Evolutionary conservation across 2,113 vertebrate species (phyloP).

Genomic region (Prionailurus bengalensis): DNA sequence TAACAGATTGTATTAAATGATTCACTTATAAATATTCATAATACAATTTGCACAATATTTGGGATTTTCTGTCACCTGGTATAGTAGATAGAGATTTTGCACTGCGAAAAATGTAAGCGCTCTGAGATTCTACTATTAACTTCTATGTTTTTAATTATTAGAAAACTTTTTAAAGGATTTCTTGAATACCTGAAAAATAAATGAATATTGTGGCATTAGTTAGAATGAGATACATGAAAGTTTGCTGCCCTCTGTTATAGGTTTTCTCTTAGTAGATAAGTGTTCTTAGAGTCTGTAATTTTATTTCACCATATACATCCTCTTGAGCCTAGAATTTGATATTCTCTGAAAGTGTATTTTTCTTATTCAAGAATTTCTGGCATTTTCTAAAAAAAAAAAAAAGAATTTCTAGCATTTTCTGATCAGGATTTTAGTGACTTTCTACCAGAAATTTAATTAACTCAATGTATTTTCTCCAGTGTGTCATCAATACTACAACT

Average conservation of each 20-base stretch:
- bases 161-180: neutral
- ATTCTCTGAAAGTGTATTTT: neutral
- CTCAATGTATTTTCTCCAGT: neutral
- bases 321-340: neutral
- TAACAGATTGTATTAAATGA: neutral
- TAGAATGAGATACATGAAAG: neutral
- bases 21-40: neutral
- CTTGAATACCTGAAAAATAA: neutral
- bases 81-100: neutral
- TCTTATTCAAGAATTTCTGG: neutral
- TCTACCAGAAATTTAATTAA: conserved; percentile 50
- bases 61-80: neutral
- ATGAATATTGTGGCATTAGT: neutral
- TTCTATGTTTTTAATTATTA: neutral
- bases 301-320: neutral
- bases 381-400: neutral
- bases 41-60: neutral
- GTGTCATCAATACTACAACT: conserved; percentile 3
- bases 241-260: neutral
- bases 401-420: neutral
- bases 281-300: neutral
- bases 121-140: neutral
- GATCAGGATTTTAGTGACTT: conserved; percentile 20
- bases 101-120: neutral
- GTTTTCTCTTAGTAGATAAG: neutral